Conservation (phyloP, 2,113 vertebrate genomes). For the Symphodus melops region DNA sequence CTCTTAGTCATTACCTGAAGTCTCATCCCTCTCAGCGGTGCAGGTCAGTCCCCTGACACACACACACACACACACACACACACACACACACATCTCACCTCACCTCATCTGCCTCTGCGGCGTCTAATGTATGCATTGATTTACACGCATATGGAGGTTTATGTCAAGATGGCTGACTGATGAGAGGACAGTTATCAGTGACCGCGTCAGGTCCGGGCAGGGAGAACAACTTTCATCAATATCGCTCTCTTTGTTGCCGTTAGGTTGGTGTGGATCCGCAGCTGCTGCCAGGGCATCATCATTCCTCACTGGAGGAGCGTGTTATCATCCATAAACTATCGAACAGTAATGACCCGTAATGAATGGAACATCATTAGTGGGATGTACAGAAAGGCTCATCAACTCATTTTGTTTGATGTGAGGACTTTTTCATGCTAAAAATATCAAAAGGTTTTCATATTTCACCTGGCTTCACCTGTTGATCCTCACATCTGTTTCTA, state of each 20-base stretch:
- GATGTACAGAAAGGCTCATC: constrained; percentile 28
- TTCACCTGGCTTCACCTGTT: constrained; percentile 18
- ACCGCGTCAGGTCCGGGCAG: constrained; percentile 39
- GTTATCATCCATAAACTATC: constrained; percentile 37
- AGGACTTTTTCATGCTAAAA: constrained; percentile 1
- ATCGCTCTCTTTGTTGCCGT: constrained; percentile 44
- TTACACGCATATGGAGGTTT: constrained; percentile 57
- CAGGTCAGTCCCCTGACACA: constrained; percentile 19
- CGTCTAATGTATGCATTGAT: constrained; percentile 46
- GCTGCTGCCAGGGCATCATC: constrained; percentile 19
- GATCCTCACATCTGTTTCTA: neutral
- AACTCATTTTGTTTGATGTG: neutral
- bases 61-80: constrained; percentile 15
- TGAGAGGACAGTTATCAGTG: constrained; percentile 50
- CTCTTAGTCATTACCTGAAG: constrained; percentile 32
- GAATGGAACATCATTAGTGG: constrained; percentile 45
- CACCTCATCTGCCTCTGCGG: constrained; percentile 14
- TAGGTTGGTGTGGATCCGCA: constrained; percentile 29
- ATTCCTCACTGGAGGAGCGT: constrained; percentile 15
- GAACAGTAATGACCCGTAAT: constrained; percentile 45
- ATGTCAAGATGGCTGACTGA: constrained; percentile 44
- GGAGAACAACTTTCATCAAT: constrained; percentile 43
- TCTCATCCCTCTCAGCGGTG: constrained; percentile 41
- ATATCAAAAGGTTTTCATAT: neutral
- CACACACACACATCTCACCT: constrained; percentile 21